These are phyloP conservation scores for Drosophila nigromelanica DNA, from an alignment of 1,140 invertebrate genomes.

Conservation along the genomic window DNA sequence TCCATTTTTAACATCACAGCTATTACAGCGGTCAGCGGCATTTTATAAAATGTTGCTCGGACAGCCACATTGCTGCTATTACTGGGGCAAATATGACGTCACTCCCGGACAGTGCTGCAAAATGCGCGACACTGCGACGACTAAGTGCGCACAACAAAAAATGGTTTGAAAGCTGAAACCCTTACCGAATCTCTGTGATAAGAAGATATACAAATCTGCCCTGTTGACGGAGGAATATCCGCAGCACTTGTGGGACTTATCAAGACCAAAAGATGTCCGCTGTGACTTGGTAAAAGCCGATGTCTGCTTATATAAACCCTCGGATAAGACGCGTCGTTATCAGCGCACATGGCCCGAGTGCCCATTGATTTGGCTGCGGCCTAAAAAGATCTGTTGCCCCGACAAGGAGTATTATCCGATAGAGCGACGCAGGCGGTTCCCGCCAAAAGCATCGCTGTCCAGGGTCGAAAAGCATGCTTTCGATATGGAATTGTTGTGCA, in stretches of 20 bases:
- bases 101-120: conserved; percentile 14
- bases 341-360: conserved; percentile 68
- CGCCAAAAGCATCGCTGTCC: neutral
- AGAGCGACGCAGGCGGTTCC: conserved; percentile 11
- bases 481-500: conserved; percentile 30
- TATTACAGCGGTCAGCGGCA: neutral
- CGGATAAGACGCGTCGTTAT: conserved; percentile 47
- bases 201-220: neutral
- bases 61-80: neutral
- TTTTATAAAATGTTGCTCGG: neutral
- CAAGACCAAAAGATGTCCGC: neutral
- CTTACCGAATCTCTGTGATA: neutral
- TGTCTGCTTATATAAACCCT: conserved; percentile 33
- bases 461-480: conserved; percentile 14
- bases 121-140: conserved; percentile 8
- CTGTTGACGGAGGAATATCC: conserved; percentile 9
- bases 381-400: conserved; percentile 41
- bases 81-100: conserved; percentile 52
- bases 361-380: conserved; percentile 43
- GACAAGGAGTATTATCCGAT: conserved; percentile 13
- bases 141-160: neutral
- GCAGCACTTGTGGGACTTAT: conserved; percentile 25
- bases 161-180: neutral
- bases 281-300: conserved; percentile 47
- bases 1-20: neutral